phyloP scores from a whole-genome alignment of 92 coral and sea anemone genomes.

The Palythoa grandiflora region DNA sequence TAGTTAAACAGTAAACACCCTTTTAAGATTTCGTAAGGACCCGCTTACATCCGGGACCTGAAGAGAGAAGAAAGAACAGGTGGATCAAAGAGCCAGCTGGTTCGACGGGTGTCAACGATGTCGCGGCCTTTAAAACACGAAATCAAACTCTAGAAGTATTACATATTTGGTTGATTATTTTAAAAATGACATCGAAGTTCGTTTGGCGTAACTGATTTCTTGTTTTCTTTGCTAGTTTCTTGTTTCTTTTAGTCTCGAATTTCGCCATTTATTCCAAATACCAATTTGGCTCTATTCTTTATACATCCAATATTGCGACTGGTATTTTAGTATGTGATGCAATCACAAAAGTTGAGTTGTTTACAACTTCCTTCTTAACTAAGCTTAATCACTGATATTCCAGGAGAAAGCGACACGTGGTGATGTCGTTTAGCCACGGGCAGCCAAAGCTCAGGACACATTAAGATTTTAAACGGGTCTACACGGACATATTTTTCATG shows the following conservation, averaged over 20 bases:
- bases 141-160: neutral
- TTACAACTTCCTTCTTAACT: neutral
- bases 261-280: neutral
- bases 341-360: constrained; percentile 13
- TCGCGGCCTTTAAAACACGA: neutral
- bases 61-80: constrained; percentile 30
- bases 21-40: constrained; percentile 18
- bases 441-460: too few species aligned
- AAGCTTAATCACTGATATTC: neutral
- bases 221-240: neutral
- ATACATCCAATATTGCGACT: neutral
- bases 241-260: neutral
- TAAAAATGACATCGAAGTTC: neutral
- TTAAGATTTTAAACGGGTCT: too few species aligned
- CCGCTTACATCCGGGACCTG: constrained; percentile 21
- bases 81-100: constrained; percentile 20
- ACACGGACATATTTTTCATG: too few species aligned
- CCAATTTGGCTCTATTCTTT: neutral
- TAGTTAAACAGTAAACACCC: neutral
- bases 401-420: neutral
- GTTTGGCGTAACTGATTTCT: neutral
- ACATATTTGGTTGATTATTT: neutral
- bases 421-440: neutral
- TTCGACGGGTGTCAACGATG: neutral
- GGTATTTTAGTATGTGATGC: constrained; percentile 24